These are phyloP conservation scores for Tyria jacobaeae DNA, from an alignment of 2,888 invertebrate genomes.

Conservation along the genomic window DNA sequence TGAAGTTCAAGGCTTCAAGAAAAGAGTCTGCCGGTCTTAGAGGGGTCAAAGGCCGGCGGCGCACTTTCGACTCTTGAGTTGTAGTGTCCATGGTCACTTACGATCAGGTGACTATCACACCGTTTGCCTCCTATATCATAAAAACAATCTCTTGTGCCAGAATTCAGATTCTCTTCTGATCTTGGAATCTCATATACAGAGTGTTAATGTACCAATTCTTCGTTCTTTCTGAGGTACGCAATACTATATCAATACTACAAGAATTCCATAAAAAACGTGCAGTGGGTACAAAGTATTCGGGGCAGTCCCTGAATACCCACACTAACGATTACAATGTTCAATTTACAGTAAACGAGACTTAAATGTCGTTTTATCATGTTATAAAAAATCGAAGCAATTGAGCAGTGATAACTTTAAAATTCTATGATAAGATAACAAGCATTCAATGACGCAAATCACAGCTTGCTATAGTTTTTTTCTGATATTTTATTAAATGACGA, in stretches of 20 bases:
- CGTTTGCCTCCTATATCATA: neutral
- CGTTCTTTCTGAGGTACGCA: too few relatives aligned
- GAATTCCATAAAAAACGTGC: too few relatives aligned
- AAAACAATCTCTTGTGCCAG: neutral
- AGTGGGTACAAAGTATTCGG: neutral
- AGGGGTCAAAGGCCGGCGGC: too few relatives aligned
- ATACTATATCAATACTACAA: too few relatives aligned
- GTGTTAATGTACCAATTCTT: neutral
- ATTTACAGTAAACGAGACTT: neutral
- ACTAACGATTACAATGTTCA: neutral
- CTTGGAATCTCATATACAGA: too few relatives aligned
- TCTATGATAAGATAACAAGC: constrained; percentile 38
- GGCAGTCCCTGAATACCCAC: neutral
- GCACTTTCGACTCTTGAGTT: too few relatives aligned
- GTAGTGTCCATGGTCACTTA: too few relatives aligned
- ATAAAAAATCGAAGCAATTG: neutral
- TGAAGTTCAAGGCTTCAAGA: too few relatives aligned
- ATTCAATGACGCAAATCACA: constrained; percentile 31
- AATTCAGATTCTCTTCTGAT: too few relatives aligned
- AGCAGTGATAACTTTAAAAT: constrained; percentile 28
- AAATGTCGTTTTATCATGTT: neutral
- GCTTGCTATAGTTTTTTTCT: neutral
- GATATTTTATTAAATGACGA: neutral
- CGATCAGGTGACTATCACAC: too few relatives aligned
- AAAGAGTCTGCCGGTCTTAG: too few relatives aligned